Conservation (phyloP, 1,140 invertebrate genomes). For the Tachypleus tridentatus region DNA sequence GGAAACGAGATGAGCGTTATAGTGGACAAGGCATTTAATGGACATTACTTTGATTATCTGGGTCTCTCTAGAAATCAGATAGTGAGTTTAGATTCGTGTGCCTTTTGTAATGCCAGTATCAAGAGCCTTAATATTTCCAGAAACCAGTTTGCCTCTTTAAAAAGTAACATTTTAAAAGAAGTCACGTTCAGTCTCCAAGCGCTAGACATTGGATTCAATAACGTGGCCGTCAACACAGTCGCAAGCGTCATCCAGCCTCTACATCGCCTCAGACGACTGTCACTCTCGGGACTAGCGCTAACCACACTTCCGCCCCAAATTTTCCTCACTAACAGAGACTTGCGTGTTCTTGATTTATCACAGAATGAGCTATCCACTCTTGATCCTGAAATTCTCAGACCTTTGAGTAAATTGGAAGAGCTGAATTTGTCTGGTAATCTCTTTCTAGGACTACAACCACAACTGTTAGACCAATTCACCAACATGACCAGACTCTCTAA, state of each 20-base stretch:
- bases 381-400: background rate
- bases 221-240: background rate
- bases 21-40: conserved; percentile 55
- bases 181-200: background rate
- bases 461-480: background rate
- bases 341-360: background rate
- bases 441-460: background rate
- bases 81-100: conserved; percentile 51
- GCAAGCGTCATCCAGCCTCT: background rate
- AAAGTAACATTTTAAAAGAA: background rate
- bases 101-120: conserved; percentile 52
- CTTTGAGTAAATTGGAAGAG: conserved; percentile 1
- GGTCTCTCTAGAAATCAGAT: conserved; percentile 54
- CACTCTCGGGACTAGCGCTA: background rate
- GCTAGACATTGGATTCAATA: background rate
- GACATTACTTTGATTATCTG: conserved; percentile 38
- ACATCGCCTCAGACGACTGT: background rate
- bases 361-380: conserved; percentile 4
- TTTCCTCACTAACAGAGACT: background rate
- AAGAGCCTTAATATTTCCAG: conserved; percentile 54
- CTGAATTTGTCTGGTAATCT: conserved; percentile 6
- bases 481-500: background rate
- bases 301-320: background rate
- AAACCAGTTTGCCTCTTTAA: conserved; percentile 49
- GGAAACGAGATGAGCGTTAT: conserved; percentile 57